phyloP scores from a whole-genome alignment of 2,797 vertebrate species.

The Poecilia velifera region DNA sequence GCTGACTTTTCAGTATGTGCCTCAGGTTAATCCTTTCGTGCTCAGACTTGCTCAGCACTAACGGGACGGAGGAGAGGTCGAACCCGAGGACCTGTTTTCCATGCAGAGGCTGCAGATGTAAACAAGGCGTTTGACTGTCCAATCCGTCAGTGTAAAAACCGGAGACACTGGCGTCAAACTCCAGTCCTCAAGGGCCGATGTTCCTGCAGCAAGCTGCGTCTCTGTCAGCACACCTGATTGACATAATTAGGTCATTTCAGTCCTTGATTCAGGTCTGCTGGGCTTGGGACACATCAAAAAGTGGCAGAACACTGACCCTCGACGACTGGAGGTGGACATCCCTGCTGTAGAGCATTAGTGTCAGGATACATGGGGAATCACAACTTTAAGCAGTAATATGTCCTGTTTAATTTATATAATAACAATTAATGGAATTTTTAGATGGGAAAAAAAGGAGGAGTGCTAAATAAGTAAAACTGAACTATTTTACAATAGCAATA shows the following conservation, averaged over 20 bases:
- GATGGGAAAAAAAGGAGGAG: background rate
- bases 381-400: slow-evolving; percentile 1
- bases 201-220: background rate
- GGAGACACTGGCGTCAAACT: slow-evolving; percentile 12
- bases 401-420: background rate
- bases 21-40: slow-evolving; percentile 28
- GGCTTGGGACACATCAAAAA: background rate
- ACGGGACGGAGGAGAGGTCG: slow-evolving; percentile 13
- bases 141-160: slow-evolving; percentile 21
- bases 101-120: slow-evolving; percentile 40
- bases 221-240: background rate
- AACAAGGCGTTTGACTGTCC: slow-evolving; percentile 6
- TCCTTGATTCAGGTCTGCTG: background rate
- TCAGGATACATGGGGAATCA: slow-evolving; percentile 16
- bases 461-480: background rate
- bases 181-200: background rate
- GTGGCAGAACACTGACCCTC: background rate
- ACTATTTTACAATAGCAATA: background rate
- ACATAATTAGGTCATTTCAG: background rate
- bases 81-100: slow-evolving; percentile 41
- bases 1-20: slow-evolving; percentile 46
- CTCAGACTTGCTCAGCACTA: slow-evolving; percentile 9
- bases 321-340: background rate
- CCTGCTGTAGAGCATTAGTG: background rate
- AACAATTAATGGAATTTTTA: background rate